phyloP scores from a whole-genome alignment of 1,140 invertebrate genomes.

The Oncopodura yosiiana region DNA sequence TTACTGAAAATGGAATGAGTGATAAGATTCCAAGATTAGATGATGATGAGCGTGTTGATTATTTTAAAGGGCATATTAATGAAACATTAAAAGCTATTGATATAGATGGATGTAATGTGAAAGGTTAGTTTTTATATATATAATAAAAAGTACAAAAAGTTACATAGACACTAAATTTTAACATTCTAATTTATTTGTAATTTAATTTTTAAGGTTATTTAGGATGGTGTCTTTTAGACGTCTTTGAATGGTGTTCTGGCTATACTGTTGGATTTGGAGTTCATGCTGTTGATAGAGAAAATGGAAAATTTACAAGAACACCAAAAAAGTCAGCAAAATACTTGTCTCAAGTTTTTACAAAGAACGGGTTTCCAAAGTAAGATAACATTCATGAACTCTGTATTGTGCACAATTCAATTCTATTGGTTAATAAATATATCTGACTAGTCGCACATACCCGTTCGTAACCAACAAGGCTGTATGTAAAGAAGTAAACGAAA shows the following conservation, averaged over 20 bases:
- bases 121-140: background rate
- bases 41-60: slow-evolving; percentile 39
- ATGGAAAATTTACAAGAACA: slow-evolving; percentile 37
- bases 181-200: background rate
- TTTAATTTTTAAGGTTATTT: slow-evolving; percentile 4
- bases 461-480: no score
- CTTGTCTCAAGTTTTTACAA: slow-evolving; percentile 36
- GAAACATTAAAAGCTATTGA: slow-evolving; percentile 23
- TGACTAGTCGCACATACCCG: no score
- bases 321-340: slow-evolving; percentile 38
- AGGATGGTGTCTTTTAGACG: slow-evolving; percentile 24
- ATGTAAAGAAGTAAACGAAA: no score
- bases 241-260: slow-evolving; percentile 20
- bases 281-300: slow-evolving; percentile 40
- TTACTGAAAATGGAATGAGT: slow-evolving; percentile 44
- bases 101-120: slow-evolving; percentile 19
- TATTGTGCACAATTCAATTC: no score
- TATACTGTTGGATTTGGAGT: slow-evolving; percentile 39
- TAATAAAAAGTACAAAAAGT: background rate
- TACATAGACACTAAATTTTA: background rate
- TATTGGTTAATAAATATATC: no score
- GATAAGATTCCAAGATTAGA: slow-evolving; percentile 37
- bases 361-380: slow-evolving; percentile 41
- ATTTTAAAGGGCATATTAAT: slow-evolving; percentile 39
- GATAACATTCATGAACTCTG: no score